phyloP scores from a whole-genome alignment of 2,797 vertebrate species.

The Otolemur crassicaudatus region DNA sequence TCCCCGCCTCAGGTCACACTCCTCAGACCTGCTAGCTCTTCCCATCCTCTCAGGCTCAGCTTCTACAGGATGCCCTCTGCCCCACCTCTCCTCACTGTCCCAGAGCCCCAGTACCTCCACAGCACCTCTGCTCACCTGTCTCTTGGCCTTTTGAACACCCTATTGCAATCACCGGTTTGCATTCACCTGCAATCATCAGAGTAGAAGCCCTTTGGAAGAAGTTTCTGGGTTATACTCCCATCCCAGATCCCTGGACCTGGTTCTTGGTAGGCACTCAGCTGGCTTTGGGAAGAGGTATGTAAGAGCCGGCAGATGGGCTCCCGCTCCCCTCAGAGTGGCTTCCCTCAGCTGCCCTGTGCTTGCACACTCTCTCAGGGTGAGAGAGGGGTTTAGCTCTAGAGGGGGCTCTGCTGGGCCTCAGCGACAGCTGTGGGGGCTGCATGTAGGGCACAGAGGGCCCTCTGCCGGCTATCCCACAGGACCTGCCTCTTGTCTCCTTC shows the following conservation, averaged over 20 bases:
- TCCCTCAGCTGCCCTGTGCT: not conserved
- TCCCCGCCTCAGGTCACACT: not conserved
- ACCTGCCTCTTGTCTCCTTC: not conserved
- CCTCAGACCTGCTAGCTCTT: not conserved
- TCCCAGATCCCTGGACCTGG: not conserved
- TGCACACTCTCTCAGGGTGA: not conserved
- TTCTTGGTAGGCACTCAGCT: not conserved
- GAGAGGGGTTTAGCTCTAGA: not conserved
- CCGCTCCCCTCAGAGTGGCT: not conserved
- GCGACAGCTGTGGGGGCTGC: not conserved
- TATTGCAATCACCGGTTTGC: not conserved
- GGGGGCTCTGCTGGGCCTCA: not conserved
- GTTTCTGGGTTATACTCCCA: not conserved
- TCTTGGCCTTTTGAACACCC: not conserved
- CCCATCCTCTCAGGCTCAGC: not conserved
- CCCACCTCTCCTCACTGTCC: not conserved
- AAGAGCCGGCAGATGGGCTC: not conserved
- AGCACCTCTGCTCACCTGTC: not conserved
- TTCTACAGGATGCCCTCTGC: no score
- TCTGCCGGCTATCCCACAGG: not conserved
- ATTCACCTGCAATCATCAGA: not conserved
- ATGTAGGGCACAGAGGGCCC: fast-evolving
- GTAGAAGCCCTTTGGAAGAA: not conserved
- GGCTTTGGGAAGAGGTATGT: not conserved
- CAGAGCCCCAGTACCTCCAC: not conserved